Base-by-base conservation (phyloP, 2,113 vertebrate species). In the Ciconia maguari region DNA sequence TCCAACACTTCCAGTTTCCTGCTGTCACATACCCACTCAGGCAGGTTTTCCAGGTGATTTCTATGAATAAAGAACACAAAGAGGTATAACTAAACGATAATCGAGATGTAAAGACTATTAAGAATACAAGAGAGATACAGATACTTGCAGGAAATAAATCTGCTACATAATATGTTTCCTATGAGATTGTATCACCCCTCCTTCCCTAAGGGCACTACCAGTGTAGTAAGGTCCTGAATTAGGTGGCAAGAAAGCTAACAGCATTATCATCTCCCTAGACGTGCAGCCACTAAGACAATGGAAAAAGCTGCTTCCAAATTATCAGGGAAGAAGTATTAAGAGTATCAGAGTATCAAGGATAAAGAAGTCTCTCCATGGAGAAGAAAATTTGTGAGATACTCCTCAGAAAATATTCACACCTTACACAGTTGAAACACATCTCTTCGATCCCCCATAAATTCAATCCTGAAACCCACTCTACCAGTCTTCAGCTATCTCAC, bases 1-100 rank as follows among this genome's bases (percentile, higher is more conserved):
- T 99, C 99, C 97, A 99, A 96, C 79, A 99, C 99, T 97, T 99
- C 99, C 70, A 99, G 98, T 93, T 99, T 99, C 97, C 98, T 99
- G 78, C 98, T 99, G 95, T 99, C 99, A 97, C 99, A 99, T 68
- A 99, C 97, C 99, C 99, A 99, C 79, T 99, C 99, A 79, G 99
- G 99, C 88, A 99, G 90, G 34, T 92, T 98, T 97, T 99, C 99
- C 97, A 99, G 97, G 72, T 95, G 96, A 98, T 99, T 99, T 98
- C 99, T 99, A 87, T 57, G 89, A 87, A 70, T 27, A 82, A 92
- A 94, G 60, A 95, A 96, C 15, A 97, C 14, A 92, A 91, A 74
- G 61, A 90, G 64, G 26, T 71, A 25, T 19, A 90, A 76, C 54
- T 83, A 88, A 92, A 90, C 0, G 13, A 42, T 54, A 70, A 76